Conservation (phyloP, 2,888 invertebrate species). For the Drosophila mettleri region DNA sequence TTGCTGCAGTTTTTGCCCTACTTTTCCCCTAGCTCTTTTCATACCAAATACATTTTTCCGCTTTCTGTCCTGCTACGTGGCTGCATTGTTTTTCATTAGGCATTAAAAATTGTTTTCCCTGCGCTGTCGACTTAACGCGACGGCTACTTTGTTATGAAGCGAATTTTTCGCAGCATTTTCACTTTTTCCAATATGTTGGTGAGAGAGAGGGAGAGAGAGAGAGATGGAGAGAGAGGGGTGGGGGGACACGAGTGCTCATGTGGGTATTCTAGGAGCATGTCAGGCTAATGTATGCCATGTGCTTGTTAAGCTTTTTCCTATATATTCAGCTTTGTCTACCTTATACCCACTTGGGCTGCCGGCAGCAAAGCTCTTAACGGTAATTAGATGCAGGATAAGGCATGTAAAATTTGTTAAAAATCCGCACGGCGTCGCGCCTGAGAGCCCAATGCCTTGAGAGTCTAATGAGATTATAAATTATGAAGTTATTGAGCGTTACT, state of each 20-base stretch:
- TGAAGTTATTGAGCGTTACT: slow-evolving; percentile 18
- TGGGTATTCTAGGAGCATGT: slow-evolving; percentile 44
- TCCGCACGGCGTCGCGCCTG: slow-evolving; percentile 26
- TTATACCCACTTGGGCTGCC: slow-evolving; percentile 6
- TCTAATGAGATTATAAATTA: slow-evolving; percentile 34
- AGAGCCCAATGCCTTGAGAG: slow-evolving; percentile 30
- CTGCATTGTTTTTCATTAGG: slow-evolving; percentile 72
- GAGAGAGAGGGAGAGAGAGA: not conserved
- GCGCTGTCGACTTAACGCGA: slow-evolving; percentile 66
- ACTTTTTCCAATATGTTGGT: slow-evolving; percentile 23
- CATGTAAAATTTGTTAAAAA: slow-evolving; percentile 51
- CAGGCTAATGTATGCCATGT: slow-evolving; percentile 64
- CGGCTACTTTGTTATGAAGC: slow-evolving; percentile 52
- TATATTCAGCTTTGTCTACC: slow-evolving; percentile 9
- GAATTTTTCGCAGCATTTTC: slow-evolving; percentile 47
- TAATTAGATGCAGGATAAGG: slow-evolving; percentile 73
- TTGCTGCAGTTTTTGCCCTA: slow-evolving; percentile 37
- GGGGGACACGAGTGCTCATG: not conserved
- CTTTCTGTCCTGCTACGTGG: slow-evolving; percentile 21
- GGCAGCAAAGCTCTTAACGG: slow-evolving; percentile 60
- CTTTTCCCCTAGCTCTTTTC: slow-evolving; percentile 30
- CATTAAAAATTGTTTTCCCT: slow-evolving; percentile 72
- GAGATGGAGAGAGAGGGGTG: not conserved
- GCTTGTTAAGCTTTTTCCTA: slow-evolving; percentile 40
- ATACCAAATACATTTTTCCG: slow-evolving; percentile 14